phyloP scores from a whole-genome alignment of 2,797 vertebrate genomes.

The Gorsachius magnificus region DNA sequence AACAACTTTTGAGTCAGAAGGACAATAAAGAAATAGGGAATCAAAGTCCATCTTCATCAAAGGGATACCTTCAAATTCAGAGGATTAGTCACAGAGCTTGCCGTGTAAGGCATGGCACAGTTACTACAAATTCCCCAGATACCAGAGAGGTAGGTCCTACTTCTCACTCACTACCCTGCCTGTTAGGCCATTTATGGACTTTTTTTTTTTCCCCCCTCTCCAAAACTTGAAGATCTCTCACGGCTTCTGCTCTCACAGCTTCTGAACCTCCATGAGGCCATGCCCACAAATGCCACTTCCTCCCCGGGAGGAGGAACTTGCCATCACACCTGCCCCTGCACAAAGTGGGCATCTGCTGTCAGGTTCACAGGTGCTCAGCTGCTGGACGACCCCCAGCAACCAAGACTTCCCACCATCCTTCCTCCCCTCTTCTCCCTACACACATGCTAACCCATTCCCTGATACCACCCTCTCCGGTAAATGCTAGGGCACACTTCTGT shows the following conservation, averaged over 20 bases:
- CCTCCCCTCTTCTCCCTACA: background rate
- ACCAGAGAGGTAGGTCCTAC: background rate
- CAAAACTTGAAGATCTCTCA: background rate
- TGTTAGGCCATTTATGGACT: background rate
- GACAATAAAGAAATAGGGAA: background rate
- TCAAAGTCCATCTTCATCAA: background rate
- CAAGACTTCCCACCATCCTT: accelerated
- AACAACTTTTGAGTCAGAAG: background rate
- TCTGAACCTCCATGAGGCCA: background rate
- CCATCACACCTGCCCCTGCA: background rate
- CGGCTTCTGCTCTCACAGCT: background rate
- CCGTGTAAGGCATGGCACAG: background rate
- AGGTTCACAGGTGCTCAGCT: background rate
- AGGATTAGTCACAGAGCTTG: background rate
- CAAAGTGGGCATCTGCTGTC: background rate
- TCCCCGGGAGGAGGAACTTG: background rate
- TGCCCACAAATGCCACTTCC: background rate
- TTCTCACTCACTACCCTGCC: background rate
- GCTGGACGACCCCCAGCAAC: background rate
- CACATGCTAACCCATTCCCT: background rate
- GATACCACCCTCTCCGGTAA: background rate
- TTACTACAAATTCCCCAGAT: background rate
- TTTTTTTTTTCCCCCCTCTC: background rate
- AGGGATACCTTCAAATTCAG: background rate
- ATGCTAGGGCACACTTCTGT: background rate